phyloP scores from a whole-genome alignment of 1,140 invertebrate genomes.

The Aethina tumida region DNA sequence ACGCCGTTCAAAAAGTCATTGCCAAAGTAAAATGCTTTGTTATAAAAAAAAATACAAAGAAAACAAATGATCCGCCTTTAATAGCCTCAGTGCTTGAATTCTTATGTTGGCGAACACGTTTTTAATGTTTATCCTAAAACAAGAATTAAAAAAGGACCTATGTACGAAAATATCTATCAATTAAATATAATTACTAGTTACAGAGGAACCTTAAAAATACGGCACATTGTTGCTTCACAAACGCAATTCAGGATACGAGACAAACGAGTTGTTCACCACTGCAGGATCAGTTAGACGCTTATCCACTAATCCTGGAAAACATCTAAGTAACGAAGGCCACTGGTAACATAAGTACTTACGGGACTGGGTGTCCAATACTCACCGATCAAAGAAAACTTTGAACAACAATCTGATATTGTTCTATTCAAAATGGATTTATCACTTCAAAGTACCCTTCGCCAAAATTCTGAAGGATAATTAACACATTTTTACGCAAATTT shows the following conservation, averaged over 20 bases:
- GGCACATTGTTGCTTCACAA: slow-evolving; percentile 43
- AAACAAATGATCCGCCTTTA: slow-evolving; percentile 30
- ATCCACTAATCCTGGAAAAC: slow-evolving; percentile 48
- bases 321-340: not conserved
- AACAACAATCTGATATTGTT: no score
- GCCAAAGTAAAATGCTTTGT: slow-evolving; percentile 30
- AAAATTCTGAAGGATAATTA: no score
- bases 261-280: slow-evolving; percentile 43
- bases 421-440: no score
- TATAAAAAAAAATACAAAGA: slow-evolving; percentile 13
- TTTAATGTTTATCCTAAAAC: slow-evolving; percentile 51
- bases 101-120: slow-evolving; percentile 34
- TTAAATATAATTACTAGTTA: not conserved
- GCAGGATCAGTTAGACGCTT: slow-evolving; percentile 57
- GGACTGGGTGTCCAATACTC: slow-evolving; percentile 49
- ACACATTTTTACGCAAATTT: no score
- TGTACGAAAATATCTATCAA: not conserved
- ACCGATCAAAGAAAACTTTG: slow-evolving; percentile 56
- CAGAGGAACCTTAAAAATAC: slow-evolving; percentile 17
- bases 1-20: slow-evolving; percentile 46
- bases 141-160: slow-evolving; percentile 14
- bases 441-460: no score
- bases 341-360: slow-evolving; percentile 24
- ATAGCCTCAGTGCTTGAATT: slow-evolving; percentile 35
- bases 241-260: slow-evolving; percentile 38